Base-by-base conservation (phyloP, 1,140 invertebrate genomes). In the Nasonia vitripennis region DNA sequence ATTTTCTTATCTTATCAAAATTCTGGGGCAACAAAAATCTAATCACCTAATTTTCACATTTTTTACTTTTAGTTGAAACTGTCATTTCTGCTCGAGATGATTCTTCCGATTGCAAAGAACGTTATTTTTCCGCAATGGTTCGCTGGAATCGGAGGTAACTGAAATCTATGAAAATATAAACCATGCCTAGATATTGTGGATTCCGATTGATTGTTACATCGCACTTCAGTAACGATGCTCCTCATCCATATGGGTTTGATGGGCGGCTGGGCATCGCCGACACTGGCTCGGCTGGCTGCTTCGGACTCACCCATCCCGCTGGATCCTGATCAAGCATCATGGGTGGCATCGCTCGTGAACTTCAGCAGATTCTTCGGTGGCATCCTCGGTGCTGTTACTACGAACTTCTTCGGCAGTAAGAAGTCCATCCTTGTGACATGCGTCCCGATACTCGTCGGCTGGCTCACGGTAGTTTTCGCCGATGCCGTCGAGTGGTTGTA, bases 391-490 rank as follows among this genome's bases (percentile, higher is more conserved):
- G 90, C 91, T n/a, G 68, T 91, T 7, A 11, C 88, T 5, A 87
- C 91, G 3, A 94, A 95, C 87, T 93, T 91, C 81, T 91, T 96
- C 27, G 96, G 96, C 5, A 93, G 95, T 51, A 97, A 96, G 92
- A 93, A 89, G 62, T 94, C 96, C 0, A 93, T 97, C 0, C 90
- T 95, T 0, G 86, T 95, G 2, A 94, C 95, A 0, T 92, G 95
- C 0, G 87, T 96, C 11, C 96, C 95, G 0, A 95, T 95, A 89
- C 92, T 94, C 34, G 86, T 95, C 2, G 95, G 95, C 23, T 97
- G 96, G 95, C 89, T 95, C 12, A 10, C 78, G 73, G 94, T 96
- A 37, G 94, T 94, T 88, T 89, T 94, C 80, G 93, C 94, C 5
- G 90, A 90, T 73, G 93, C 93, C 6, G 92, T 95, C 0, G 77